Conservation (phyloP, 1,140 invertebrate genomes). For the Drosophila willistoni region DNA sequence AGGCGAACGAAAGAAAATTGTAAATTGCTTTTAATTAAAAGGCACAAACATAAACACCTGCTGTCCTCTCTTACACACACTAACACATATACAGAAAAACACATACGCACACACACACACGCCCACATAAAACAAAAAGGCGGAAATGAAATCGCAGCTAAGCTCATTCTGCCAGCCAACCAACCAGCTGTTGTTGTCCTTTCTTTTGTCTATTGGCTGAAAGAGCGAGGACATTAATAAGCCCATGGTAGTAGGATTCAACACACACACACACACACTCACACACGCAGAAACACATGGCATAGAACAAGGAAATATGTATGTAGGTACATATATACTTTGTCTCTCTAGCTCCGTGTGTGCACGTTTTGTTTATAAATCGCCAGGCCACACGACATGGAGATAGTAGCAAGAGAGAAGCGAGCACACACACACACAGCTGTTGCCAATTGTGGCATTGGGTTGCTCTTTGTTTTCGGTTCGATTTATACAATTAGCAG, state of each 20-base stretch:
- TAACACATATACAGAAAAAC: slow-evolving; percentile 15
- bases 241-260: slow-evolving; percentile 26
- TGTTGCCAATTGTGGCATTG: slow-evolving; percentile 57
- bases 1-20: slow-evolving; percentile 74
- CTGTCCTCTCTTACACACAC: slow-evolving; percentile 48
- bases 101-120: slow-evolving; percentile 11
- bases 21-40: slow-evolving; percentile 82
- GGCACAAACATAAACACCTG: slow-evolving; percentile 81
- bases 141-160: slow-evolving; percentile 66
- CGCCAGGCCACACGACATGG: slow-evolving; percentile 45
- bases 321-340: not conserved
- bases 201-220: slow-evolving; percentile 61
- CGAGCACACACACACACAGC: slow-evolving; percentile 5
- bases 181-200: slow-evolving; percentile 58
- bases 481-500: slow-evolving; percentile 50
- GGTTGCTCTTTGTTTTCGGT: slow-evolving; percentile 27
- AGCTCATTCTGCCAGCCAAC: slow-evolving; percentile 40
- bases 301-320: slow-evolving; percentile 61
- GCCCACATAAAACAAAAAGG: slow-evolving; percentile 30
- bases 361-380: slow-evolving; percentile 66
- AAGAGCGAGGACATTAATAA: slow-evolving; percentile 57
- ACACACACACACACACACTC: slow-evolving; percentile 33
- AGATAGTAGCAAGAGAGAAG: not conserved
- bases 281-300: slow-evolving; percentile 47
- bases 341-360: slow-evolving; percentile 38